Evolutionary conservation across 2,888 invertebrate genomes (phyloP).

Genomic region (Scaptomyza reducta): DNA sequence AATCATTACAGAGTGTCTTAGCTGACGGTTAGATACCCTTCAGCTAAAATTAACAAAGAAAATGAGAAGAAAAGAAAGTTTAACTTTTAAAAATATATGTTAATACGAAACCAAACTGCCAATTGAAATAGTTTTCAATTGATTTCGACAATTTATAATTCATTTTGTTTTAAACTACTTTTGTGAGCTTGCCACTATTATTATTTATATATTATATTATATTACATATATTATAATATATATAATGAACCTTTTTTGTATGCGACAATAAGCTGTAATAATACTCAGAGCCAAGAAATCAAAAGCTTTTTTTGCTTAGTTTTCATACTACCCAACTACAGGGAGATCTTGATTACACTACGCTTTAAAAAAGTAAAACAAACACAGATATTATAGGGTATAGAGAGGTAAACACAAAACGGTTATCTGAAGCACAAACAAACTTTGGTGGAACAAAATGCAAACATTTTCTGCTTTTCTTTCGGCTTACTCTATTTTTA

Average conservation of each 20-base stretch:
- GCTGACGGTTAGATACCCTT: constrained; percentile 12
- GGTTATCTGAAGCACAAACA: constrained; percentile 54
- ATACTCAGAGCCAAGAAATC: neutral
- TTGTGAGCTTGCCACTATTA: too few species aligned
- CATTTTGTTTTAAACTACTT: too few species aligned
- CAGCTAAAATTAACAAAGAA: neutral
- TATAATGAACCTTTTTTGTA: neutral
- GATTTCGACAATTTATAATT: too few species aligned
- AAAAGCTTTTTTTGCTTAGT: neutral
- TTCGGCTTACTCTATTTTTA: constrained; percentile 8
- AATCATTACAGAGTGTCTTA: neutral
- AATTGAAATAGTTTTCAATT: too few species aligned
- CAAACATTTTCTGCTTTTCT: constrained; percentile 38
- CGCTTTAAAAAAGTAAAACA: neutral
- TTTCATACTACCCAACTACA: neutral
- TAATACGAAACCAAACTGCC: neutral
- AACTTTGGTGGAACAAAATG: constrained; percentile 52
- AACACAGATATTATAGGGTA: constrained; percentile 26
- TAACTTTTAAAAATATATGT: neutral
- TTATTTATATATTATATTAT: too few species aligned
- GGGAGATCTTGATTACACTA: neutral
- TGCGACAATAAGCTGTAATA: neutral
- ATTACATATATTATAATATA: neutral
- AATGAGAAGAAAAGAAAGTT: neutral
- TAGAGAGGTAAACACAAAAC: constrained; percentile 35